Base-by-base conservation (phyloP, 2,888 invertebrate genomes). In the Crocallis elinguaria region DNA sequence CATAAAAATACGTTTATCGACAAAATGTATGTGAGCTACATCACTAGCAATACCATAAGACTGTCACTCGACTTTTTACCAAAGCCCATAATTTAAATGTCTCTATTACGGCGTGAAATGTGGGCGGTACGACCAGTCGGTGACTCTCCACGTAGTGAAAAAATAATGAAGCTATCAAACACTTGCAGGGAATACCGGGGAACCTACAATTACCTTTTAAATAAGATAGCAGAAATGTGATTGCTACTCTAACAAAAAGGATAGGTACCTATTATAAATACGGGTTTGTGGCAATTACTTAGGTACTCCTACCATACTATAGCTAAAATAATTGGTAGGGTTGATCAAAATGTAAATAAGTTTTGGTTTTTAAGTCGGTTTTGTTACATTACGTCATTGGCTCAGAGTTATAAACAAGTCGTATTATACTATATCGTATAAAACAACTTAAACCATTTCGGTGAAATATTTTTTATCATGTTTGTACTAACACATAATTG, bases 1-100 rank as follows among this genome's bases (percentile, higher is more conserved):
- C 19, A 16, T 16, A 12, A 14, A 16, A 0, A 25, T 38, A 14
- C 4, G 9, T 21, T 19, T 56, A 46, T 57, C 45, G 58, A 55
- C 33, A 42, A 25, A 44, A 59, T 57, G 48, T 52, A 46, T 50
- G 46, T 11, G 43, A 37, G 14, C 32, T 46, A 66, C 77, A 61
- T 44, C 76, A 70, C 77, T 77, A 72, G 41, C 16, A 29, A 11
- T 46, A 52, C 62, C 36, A 21, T 41, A 23, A 9, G 60, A 45
- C 41, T 43, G 43, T 36, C 36, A 16, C 49, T 52, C 37, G 29
- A 73, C 69, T 66, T 66, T 64, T 44, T 59, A 60, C 63, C 57
- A 52, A 69, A 82, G 74, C 85, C 79, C 50, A 46, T 71, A 86
- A 84, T 87, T 87, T 82, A 61, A 62, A 84, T 72, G 84, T 85